Evolutionary conservation across 2,888 invertebrate genomes (phyloP).

Genomic region (Hermaeophaga mercurialis): DNA sequence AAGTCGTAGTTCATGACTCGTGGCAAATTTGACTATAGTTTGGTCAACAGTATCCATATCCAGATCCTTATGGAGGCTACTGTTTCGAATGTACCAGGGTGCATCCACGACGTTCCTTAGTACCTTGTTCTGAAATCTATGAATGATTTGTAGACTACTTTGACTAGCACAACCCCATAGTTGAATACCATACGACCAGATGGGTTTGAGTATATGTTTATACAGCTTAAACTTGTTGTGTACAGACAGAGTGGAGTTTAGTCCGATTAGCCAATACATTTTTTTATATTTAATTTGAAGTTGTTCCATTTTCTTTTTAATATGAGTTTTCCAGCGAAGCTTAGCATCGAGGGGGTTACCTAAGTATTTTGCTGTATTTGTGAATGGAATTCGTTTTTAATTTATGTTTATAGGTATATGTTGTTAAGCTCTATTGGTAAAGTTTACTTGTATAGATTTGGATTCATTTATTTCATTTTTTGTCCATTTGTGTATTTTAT

Average conservation of each 20-base stretch:
- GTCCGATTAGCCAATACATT: not conserved
- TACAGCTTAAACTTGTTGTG: not conserved
- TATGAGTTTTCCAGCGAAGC: too few relatives aligned
- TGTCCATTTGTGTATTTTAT: too few relatives aligned
- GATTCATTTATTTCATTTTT: too few relatives aligned
- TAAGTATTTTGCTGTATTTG: too few relatives aligned
- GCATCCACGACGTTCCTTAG: not conserved
- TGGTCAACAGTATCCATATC: not conserved
- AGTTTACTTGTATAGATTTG: too few relatives aligned
- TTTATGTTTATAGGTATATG: too few relatives aligned
- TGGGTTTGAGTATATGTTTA: not conserved
- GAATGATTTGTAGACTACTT: not conserved
- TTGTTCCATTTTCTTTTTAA: too few relatives aligned
- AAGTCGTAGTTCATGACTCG: not conserved
- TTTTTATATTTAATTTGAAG: not conserved
- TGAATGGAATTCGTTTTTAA: too few relatives aligned
- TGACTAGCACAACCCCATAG: not conserved
- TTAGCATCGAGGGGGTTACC: too few relatives aligned
- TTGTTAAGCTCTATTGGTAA: too few relatives aligned
- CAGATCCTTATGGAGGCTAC: not conserved
- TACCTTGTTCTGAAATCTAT: not conserved
- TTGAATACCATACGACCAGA: not conserved
- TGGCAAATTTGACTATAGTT: not conserved
- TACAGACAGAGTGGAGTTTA: not conserved
- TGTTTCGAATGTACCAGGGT: not conserved